These are phyloP conservation scores for Corapipo altera DNA, from an alignment of 2,113 vertebrate genomes.

Conservation along the genomic window DNA sequence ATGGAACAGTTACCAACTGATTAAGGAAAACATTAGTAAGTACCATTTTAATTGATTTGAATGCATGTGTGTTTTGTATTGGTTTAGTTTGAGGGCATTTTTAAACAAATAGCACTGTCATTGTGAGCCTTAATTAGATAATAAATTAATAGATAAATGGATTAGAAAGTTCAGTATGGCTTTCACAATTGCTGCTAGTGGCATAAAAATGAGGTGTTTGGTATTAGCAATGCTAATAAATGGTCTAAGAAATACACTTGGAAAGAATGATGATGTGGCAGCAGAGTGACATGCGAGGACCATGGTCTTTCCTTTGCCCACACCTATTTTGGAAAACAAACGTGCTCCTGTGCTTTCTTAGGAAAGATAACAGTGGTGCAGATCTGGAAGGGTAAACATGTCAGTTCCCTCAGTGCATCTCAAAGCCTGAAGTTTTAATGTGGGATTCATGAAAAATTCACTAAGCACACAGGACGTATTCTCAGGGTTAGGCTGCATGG, in stretches of 20 bases:
- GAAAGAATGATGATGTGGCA: constrained; percentile 25
- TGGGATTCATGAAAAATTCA: constrained; percentile 59
- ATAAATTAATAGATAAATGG: constrained; percentile 83
- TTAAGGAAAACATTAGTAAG: constrained; percentile 66
- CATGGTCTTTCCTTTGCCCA: neutral
- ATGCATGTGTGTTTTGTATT: constrained; percentile 64
- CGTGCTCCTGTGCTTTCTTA: neutral
- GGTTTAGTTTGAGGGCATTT: constrained; percentile 76
- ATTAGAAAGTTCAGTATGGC: constrained; percentile 67
- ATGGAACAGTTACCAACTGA: constrained; percentile 59
- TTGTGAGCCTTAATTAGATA: constrained; percentile 75
- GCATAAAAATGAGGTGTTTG: constrained; percentile 51
- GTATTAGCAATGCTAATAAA: constrained; percentile 50
- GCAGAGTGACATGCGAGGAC: neutral
- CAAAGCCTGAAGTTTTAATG: constrained; percentile 43
- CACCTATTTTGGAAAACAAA: constrained; percentile 18
- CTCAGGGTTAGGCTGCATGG: neutral
- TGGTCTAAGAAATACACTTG: constrained; percentile 8
- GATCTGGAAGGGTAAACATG: constrained; percentile 40
- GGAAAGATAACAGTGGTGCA: neutral
- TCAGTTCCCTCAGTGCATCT: constrained; percentile 24
- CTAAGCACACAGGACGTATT: neutral
- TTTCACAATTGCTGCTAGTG: constrained; percentile 18
- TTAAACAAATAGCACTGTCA: constrained; percentile 76
- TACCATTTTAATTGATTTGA: constrained; percentile 72